Evolutionary conservation across 2,113 vertebrate species (phyloP), one percentile per base, ranked within the genome.

Genomic region (Budorcas taxicolor): DNA sequence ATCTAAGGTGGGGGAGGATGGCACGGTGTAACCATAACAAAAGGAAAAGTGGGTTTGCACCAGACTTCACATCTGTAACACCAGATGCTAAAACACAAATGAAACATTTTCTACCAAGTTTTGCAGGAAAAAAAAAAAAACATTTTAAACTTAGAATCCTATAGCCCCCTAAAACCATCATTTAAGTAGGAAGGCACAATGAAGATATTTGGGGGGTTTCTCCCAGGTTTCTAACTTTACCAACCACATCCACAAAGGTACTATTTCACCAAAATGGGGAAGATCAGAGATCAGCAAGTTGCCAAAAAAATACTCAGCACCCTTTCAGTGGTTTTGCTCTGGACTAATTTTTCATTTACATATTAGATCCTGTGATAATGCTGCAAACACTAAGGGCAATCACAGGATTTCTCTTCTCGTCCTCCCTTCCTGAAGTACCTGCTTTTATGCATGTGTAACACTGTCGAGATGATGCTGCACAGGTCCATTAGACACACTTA

Each of bases 181-280:
- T 74, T 84, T 53, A 96, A 50, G 25, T 60, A 81, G 36, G 23
- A 67, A 82, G 29, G n/a, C 74, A 53, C 91, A 94, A 91, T 60
- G 80, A 90, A 90, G 27, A 62, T 53, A 87, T 62, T 14, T 81
- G n/a, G 58, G 31, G 14, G 23, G 71, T 7, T 76, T 76, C 52
- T 80, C 36, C 58, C 36, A 91, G 87, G 25, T 86, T 95, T 85
- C 86, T 85, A 33, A 58, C 64, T 91, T 91, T 74, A 97, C 53
- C 52, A 97, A 57, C 8, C 62, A 87, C 95, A 15, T 74, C 53
- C 52, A 62, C 15, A 7, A 96, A 53, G 84, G 16, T 62, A 74
- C 21, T 53, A 84, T 85, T 97, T 88, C 84, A 81, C 27, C 76
- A 95, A 96, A 55, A 97, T 10, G 40, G 10, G n/a, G 7, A 92